Percentiles rank a stretch among this genome's conserved stretches.
phyloP scores from a whole-genome alignment of 2,113 vertebrate genomes.

The Aleadryas rufinucha region DNA sequence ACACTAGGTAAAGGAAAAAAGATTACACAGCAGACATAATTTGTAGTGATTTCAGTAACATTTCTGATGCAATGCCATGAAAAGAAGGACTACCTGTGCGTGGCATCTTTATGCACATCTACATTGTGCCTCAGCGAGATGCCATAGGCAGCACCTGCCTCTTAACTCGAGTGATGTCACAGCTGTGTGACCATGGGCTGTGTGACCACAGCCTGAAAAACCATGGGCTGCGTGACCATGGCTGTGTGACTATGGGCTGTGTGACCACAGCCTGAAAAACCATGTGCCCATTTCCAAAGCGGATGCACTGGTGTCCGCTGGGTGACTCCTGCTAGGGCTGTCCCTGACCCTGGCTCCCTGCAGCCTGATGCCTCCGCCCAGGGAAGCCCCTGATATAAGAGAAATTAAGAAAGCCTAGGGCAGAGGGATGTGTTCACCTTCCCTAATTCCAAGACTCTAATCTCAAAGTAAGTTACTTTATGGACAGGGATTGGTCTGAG shows the following conservation, averaged over 20 bases:
- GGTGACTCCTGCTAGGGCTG: background rate
- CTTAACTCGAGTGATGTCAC: rapidly evolving
- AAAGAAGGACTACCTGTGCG: background rate
- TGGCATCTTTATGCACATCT: rapidly evolving
- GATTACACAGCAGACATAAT: background rate
- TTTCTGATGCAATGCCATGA: background rate
- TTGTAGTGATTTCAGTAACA: background rate
- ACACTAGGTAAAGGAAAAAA: background rate
- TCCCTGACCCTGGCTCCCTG: background rate
- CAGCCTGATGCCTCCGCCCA: rapidly evolving
- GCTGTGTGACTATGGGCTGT: background rate
- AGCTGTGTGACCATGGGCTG: background rate
- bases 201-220: too few relatives aligned
- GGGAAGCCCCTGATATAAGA: rapidly evolving
- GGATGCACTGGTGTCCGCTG: rapidly evolving
- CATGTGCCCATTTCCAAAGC: rapidly evolving
- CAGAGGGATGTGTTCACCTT: background rate
- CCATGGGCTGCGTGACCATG: background rate
- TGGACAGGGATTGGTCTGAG: background rate
- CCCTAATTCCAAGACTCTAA: background rate
- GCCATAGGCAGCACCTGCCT: background rate
- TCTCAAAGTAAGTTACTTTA: background rate
- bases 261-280: rapidly evolving
- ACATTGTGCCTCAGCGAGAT: rapidly evolving
- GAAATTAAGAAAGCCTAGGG: background rate